Percentiles rank a stretch among this genome's conserved stretches.
Conservation (phyloP, 2,797 vertebrate genomes). For the Cyprinodon diabolis region DNA sequence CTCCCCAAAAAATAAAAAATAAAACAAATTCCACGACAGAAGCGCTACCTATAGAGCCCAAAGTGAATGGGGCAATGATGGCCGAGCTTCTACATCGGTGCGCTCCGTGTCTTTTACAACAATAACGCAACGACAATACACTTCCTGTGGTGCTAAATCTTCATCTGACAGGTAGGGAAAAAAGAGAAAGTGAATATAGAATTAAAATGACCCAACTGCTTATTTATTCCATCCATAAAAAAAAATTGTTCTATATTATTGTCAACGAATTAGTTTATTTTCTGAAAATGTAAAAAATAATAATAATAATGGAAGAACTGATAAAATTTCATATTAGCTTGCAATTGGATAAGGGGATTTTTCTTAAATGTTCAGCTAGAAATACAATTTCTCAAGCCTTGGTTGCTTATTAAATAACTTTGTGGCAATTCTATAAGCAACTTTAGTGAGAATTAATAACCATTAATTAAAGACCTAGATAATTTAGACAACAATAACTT, state of each 20-base stretch:
- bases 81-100: background rate
- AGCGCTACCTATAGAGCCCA: slow-evolving; percentile 8
- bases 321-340: background rate
- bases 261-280: background rate
- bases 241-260: background rate
- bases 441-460: background rate
- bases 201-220: background rate
- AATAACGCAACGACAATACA: slow-evolving; percentile 46
- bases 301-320: too few relatives aligned
- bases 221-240: background rate
- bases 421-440: background rate
- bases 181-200: background rate
- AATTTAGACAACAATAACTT: too few relatives aligned
- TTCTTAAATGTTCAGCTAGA: background rate
- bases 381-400: background rate
- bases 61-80: background rate
- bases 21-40: slow-evolving; percentile 23
- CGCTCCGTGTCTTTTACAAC: slow-evolving; percentile 24
- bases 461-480: background rate
- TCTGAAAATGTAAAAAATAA: background rate
- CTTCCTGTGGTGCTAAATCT: slow-evolving; percentile 45
- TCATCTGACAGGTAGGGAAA: background rate
- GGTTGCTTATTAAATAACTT: background rate
- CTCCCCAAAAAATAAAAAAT: slow-evolving; percentile 15
- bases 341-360: background rate